Evolutionary conservation across 1,140 invertebrate species (phyloP).

Genomic region (Phortica variegata): DNA sequence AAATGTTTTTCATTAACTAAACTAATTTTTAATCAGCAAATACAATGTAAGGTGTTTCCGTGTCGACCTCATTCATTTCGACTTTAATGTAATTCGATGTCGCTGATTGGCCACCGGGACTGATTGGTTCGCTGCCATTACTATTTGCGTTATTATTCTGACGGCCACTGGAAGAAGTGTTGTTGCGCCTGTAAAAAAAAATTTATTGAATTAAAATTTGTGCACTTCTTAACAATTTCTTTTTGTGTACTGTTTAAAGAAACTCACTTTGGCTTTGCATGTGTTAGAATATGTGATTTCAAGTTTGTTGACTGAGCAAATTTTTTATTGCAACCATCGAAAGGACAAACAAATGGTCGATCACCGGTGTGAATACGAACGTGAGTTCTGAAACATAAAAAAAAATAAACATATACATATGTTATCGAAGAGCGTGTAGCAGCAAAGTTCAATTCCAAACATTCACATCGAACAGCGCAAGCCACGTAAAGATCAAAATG

Average conservation of each 20-base stretch:
- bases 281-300: slow-evolving; percentile 97
- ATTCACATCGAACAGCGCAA: too few species aligned
- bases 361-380: slow-evolving; percentile 97
- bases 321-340: slow-evolving; percentile 98
- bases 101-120: slow-evolving; percentile 27
- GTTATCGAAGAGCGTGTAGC: too few species aligned
- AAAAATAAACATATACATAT: too few species aligned
- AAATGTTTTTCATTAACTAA: slow-evolving; percentile 22
- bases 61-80: slow-evolving; percentile 41
- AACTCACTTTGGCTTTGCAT: slow-evolving; percentile 90
- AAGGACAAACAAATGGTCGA: slow-evolving; percentile 95
- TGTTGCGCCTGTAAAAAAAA: slow-evolving; percentile 34
- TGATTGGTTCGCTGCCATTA: slow-evolving; percentile 14
- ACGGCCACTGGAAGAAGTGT: slow-evolving; percentile 25
- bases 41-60: slow-evolving; percentile 17
- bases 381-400: slow-evolving; percentile 75
- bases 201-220: neutral
- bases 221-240: neutral
- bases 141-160: slow-evolving; percentile 1
- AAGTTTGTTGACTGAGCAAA: slow-evolving; percentile 98
- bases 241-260: slow-evolving; percentile 4
- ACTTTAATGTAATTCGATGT: slow-evolving; percentile 45
- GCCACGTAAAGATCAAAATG: too few species aligned
- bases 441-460: too few species aligned
- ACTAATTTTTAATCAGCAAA: neutral